A percentile compares a stretch with the other conserved stretches of the same genome.
Conservation (phyloP, 2,888 invertebrate genomes). For the Ceramica pisi region DNA sequence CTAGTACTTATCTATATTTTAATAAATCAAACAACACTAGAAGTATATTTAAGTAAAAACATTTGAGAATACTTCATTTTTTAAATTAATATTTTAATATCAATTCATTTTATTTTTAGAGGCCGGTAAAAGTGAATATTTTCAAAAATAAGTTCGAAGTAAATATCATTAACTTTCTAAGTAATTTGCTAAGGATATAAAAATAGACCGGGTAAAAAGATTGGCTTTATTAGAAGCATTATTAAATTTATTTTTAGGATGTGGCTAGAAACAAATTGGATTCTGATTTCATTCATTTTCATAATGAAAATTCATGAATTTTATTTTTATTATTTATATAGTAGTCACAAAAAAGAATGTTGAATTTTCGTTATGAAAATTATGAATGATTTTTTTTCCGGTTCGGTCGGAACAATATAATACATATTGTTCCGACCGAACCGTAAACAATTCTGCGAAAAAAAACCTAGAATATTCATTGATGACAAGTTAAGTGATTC, state of each 20-base stretch:
- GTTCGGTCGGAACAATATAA: neutral
- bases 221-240: neutral
- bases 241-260: neutral
- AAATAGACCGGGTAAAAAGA: neutral
- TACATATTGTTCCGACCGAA: too few species aligned
- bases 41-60: neutral
- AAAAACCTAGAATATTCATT: neutral
- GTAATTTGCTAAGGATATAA: neutral
- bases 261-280: neutral
- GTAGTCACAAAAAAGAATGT: too few species aligned
- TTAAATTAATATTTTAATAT: conserved; percentile 9
- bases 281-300: neutral
- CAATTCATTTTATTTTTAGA: neutral
- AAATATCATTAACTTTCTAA: neutral
- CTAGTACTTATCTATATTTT: too few species aligned
- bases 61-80: neutral
- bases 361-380: too few species aligned
- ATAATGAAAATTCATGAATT: neutral
- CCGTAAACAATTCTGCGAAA: neutral
- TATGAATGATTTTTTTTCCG: neutral
- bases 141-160: neutral
- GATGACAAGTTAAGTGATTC: neutral
- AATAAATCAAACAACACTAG: too few species aligned
- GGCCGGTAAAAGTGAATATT: neutral
- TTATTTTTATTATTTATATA: too few species aligned